phyloP scores from a whole-genome alignment of 1,140 invertebrate genomes.

The Drosophila takahashii region DNA sequence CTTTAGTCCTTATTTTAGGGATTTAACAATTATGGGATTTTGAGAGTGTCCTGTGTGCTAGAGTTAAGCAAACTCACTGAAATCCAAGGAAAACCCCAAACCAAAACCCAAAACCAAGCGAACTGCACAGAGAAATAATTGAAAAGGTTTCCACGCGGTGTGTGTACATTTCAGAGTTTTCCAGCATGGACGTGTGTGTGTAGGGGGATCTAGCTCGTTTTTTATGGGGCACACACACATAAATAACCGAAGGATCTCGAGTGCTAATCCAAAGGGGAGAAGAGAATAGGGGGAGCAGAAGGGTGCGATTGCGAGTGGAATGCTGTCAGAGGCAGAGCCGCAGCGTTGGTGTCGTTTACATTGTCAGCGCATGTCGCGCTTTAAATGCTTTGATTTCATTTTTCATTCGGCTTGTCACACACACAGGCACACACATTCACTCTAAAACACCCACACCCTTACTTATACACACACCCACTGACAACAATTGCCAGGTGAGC shows the following conservation, averaged over 20 bases:
- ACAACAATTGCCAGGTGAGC: conserved; percentile 52
- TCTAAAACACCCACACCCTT: not conserved
- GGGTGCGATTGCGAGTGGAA: conserved; percentile 27
- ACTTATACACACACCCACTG: not conserved
- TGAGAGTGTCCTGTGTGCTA: conserved; percentile 14
- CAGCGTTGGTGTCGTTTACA: conserved; percentile 57
- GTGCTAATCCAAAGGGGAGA: conserved; percentile 66
- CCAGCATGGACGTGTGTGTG: conserved; percentile 18
- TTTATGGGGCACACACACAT: conserved; percentile 50
- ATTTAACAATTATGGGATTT: conserved; percentile 8
- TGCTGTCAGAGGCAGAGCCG: conserved; percentile 54
- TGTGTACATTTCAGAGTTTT: conserved; percentile 35
- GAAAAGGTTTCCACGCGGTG: conserved; percentile 72
- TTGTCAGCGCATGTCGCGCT: conserved; percentile 74
- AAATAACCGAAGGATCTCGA: conserved; percentile 63
- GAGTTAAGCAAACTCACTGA: conserved; percentile 24
- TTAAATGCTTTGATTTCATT: conserved; percentile 83
- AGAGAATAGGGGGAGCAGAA: conserved; percentile 1
- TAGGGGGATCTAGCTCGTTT: conserved; percentile 35
- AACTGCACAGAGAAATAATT: conserved; percentile 68
- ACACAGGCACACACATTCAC: conserved; percentile 4
- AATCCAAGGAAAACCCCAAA: conserved; percentile 22
- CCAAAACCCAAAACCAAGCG: conserved; percentile 26
- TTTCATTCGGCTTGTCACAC: conserved; percentile 66
- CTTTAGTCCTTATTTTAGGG: not conserved